Base-by-base conservation (phyloP, 1,140 invertebrate genomes). In the Anoplolepis gracilipes region DNA sequence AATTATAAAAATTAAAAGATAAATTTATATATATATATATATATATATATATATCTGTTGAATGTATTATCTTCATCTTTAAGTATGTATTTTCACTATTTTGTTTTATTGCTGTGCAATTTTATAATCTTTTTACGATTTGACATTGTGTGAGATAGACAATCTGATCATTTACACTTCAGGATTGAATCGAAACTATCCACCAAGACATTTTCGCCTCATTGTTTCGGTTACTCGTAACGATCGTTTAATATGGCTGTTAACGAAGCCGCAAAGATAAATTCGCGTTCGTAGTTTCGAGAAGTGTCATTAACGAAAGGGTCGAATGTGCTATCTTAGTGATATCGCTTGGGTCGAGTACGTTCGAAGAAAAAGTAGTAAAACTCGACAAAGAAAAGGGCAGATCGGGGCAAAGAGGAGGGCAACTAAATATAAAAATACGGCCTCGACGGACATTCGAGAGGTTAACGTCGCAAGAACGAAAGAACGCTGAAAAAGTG, bases 271-370 rank as follows among this genome's bases (percentile, higher is more conserved):
- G 30, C 42, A 28, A 70, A 79, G 70, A 79, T 77, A 87, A 69
- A 85, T 85, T 85, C 64, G 70, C 62, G 65, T 77, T 33, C 16
- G n/a, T 3, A 78, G 39, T 84, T n/a, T 84, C 72, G 22, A 59
- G 64, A 79, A 85, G 65, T 72, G 42, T 88, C 84, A 69, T 86
- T 86, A 90, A 88, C 49, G 61, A 86, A 90, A 85, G 84, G 69
- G 79, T 88, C 87, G 78, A 77, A 87, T 73, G 39, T 75, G 79
- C 62, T n/a, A n/a, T n/a, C n/a, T 13, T 42, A 67, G 30, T 42
- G 13, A 53, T 55, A 72, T 79, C 28, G 57, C 33, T 11, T 49
- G 49, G 19, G 62, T 64, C 22, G 49, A 33, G 30, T 39, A 33
- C 61, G 64, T 30, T 57, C 13, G n/a, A n/a, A 8, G 36, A 61